Evolutionary conservation across 2,888 invertebrate genomes (phyloP), one percentile per base, ranked within the genome.

Genomic region (Leistus spinibarbis): DNA sequence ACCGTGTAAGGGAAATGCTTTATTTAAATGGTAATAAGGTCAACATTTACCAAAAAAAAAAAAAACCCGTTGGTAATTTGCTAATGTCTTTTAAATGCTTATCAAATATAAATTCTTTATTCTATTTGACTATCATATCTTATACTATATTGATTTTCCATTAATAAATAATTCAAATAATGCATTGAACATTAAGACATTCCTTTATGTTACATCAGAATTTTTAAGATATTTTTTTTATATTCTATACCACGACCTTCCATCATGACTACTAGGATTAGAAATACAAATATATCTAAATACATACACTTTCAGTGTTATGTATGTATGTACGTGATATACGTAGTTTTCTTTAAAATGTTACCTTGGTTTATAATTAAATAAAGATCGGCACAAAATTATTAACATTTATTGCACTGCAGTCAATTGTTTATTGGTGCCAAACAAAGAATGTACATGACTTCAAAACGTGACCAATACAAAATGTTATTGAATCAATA

Each of bases 201-300:
- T 40, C 40, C 1, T 40, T 1, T 1, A 4, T 40, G 13, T 40
- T 40, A 13, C 40, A 7, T 40, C 40, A 40, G 40, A 10, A 40
- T 40, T 40, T 40, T 40, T 4, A 40, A 7, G 13, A 40, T 40
- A 40, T 40, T 2, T 40, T 40, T 40, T 40, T 40, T 40, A 40
- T 40, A 4, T 7, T 24, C 3, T 24, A 3, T 7, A 24, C 24
- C 24, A 40, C 40, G 40, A 40, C 40, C 40, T 40, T 40, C 40
- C 13, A 7, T 40, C 13, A 40, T 10, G 40, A 54, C 71, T 71
- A 64, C 71, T 62, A 54, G 71, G 24, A 54, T 54, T 56, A 71
- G 23, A 64, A 10, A 40, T 7, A 24, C 7, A 24, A 3, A 24
- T 24, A 24, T 24, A 24, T 24, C 23, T 9, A 23, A 64, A 71